These are phyloP conservation scores for Trachelus tabidus DNA, from an alignment of 2,888 invertebrate species.

Conservation along the genomic window DNA sequence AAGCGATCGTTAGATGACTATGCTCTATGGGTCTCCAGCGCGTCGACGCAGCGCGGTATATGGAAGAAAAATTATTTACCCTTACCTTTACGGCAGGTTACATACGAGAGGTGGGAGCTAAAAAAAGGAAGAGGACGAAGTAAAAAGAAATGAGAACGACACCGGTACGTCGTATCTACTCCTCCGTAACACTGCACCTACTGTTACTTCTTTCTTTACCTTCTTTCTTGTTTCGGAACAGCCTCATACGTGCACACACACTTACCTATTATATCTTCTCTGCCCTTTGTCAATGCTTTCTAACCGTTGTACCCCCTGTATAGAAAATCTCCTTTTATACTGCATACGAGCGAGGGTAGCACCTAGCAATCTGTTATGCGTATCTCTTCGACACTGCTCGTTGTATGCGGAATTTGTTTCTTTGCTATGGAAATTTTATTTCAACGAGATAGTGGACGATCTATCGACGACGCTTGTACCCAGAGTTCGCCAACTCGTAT, in stretches of 20 bases:
- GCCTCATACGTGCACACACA: not conserved
- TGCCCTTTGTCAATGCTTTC: not conserved
- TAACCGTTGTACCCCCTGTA: not conserved
- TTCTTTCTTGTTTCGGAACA: not conserved
- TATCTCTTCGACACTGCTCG: not conserved
- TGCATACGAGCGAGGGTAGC: not conserved
- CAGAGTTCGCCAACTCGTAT: not conserved
- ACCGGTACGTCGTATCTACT: not conserved
- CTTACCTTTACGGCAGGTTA: not conserved
- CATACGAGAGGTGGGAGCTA: not conserved
- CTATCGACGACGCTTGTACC: not conserved
- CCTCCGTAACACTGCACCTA: not conserved
- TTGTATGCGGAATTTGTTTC: not conserved
- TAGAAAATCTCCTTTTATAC: not conserved
- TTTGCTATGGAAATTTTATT: not conserved
- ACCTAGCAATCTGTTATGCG: not conserved
- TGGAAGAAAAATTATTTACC: slow-evolving; percentile 14
- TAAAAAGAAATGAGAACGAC: not conserved
- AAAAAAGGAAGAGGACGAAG: not conserved
- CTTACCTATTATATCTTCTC: not conserved
- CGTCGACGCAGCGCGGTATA: slow-evolving; percentile 23
- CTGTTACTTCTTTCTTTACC: not conserved
- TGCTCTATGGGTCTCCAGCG: slow-evolving; percentile 14
- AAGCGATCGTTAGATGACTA: slow-evolving; percentile 51
- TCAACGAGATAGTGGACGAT: not conserved